A percentile compares a stretch with the other conserved stretches of the same genome.
phyloP scores from a whole-genome alignment of 2,113 vertebrate species.

The Poeciliopsis occidentalis region DNA sequence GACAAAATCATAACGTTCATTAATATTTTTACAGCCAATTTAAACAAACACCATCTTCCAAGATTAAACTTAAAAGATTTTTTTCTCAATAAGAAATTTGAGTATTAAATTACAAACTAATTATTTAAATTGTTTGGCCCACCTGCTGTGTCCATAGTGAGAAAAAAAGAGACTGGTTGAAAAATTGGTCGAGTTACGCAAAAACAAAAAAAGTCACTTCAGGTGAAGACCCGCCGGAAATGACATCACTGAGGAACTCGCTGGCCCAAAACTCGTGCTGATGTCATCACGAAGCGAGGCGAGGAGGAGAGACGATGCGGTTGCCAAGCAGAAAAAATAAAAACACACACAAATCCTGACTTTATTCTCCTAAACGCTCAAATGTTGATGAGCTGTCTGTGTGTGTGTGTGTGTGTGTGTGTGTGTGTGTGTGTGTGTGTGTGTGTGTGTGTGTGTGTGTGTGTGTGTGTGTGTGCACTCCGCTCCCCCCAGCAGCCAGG shows the following conservation, averaged over 20 bases:
- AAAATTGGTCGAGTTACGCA: slow-evolving; percentile 45
- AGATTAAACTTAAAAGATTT: too few relatives aligned
- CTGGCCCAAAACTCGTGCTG: slow-evolving; percentile 46
- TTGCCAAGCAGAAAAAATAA: slow-evolving; percentile 54
- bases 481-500: slow-evolving; percentile 60
- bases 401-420: background rate
- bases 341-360: slow-evolving; percentile 21
- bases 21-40: too few relatives aligned
- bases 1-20: too few relatives aligned
- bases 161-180: slow-evolving; percentile 26
- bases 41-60: too few relatives aligned
- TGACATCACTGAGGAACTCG: slow-evolving; percentile 50
- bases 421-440: background rate
- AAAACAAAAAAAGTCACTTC: slow-evolving; percentile 60
- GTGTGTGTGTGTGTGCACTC: slow-evolving; percentile 31
- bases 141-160: slow-evolving; percentile 59
- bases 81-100: too few relatives aligned
- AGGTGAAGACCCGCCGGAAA: slow-evolving; percentile 61
- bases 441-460: slow-evolving; percentile 37
- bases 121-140: slow-evolving; percentile 7
- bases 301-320: slow-evolving; percentile 20
- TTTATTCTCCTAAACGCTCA: slow-evolving; percentile 38
- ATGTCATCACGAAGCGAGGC: slow-evolving; percentile 55
- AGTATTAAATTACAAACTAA: too few relatives aligned
- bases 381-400: slow-evolving; percentile 30